Evolutionary conservation across 2,797 vertebrate species (phyloP).

Genomic region (Oophaga sylvatica): DNA sequence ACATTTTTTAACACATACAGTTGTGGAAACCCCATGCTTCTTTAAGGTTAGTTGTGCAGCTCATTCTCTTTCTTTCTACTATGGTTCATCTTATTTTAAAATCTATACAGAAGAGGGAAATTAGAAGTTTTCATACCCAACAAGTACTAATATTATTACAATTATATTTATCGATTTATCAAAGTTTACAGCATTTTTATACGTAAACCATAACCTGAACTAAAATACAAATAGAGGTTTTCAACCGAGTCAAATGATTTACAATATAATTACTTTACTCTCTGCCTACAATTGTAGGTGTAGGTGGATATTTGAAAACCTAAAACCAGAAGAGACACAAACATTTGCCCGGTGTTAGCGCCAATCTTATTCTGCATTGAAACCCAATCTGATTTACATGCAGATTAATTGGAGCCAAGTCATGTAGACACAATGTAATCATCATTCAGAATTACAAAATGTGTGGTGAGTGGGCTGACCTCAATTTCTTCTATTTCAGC

Average conservation of each 20-base stretch:
- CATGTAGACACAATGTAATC: slow-evolving; percentile 69
- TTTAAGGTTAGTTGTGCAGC: not conserved
- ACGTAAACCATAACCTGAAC: not conserved
- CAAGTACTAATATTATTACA: not conserved
- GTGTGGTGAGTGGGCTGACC: slow-evolving; percentile 65
- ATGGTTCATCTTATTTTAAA: not conserved
- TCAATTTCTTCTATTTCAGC: slow-evolving; percentile 69
- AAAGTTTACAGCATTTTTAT: not conserved
- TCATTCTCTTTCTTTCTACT: not conserved
- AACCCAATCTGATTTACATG: slow-evolving; percentile 61
- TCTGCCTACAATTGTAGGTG: slow-evolving; percentile 10
- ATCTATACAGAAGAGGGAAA: not conserved
- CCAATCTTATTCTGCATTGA: slow-evolving; percentile 35
- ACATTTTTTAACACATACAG: too few relatives aligned
- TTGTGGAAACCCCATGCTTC: too few relatives aligned
- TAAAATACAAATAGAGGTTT: slow-evolving; percentile 22
- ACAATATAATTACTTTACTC: slow-evolving; percentile 14
- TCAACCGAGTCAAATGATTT: slow-evolving; percentile 25
- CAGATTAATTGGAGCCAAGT: slow-evolving; percentile 62
- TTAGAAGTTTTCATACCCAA: not conserved
- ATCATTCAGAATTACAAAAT: slow-evolving; percentile 62
- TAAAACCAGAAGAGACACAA: slow-evolving; percentile 22
- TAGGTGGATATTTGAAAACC: slow-evolving; percentile 53
- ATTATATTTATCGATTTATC: not conserved
- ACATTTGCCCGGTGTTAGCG: not conserved